Base-by-base conservation (phyloP, 2,888 invertebrate genomes). In the Mycalesis mineus region DNA sequence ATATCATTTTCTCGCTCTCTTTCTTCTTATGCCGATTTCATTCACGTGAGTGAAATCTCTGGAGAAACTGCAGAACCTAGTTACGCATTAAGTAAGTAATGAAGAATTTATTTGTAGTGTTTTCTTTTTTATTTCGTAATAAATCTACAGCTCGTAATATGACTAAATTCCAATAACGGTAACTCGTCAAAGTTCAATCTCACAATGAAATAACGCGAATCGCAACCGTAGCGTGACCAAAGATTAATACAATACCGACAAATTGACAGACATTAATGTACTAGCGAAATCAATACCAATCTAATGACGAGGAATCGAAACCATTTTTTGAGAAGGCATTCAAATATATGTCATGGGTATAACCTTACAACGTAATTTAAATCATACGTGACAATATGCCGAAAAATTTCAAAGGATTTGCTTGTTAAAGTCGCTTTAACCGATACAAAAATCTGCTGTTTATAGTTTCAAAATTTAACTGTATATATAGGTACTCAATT, bases 281-380 rank as follows among this genome's bases (percentile, higher is more conserved):
- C 15, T 14, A 54, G 28, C 13, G 37, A 37, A 28, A 39, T 45
- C 11, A 33, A 45, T 45, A 29, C 28, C 15, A 39, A 41, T 33
- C 42, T 42, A 42, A 11, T 42, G 22, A 42, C 42, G 22, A 22
- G 17, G 40, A 14, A 13, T 37, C 9, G 1, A 41, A 13, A 36
- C 37, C 40, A 40, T 49, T 49, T 48, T 55, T 49, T 31, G 11
- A 22, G 54, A 55, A 55, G 48, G 48, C 28, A 33, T 29, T 41
- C 60, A 57, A n/a, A n/a, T n/a, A 60, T 61, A 53, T 59, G 58
- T 62, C 62, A 61, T 55, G 60, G 57, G 52, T 62, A 61, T 58
- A 60, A 60, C 56, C 59, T 63, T 61, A 52, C 37, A 33, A 4
- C 7, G 44, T 22, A 29, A 48, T 50, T 41, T 40, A 42, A 33